Percentiles rank a stretch among this genome's conserved stretches.
Evolutionary conservation across 2,888 invertebrate genomes (phyloP).

Genomic region (Keiferia lycopersicella): DNA sequence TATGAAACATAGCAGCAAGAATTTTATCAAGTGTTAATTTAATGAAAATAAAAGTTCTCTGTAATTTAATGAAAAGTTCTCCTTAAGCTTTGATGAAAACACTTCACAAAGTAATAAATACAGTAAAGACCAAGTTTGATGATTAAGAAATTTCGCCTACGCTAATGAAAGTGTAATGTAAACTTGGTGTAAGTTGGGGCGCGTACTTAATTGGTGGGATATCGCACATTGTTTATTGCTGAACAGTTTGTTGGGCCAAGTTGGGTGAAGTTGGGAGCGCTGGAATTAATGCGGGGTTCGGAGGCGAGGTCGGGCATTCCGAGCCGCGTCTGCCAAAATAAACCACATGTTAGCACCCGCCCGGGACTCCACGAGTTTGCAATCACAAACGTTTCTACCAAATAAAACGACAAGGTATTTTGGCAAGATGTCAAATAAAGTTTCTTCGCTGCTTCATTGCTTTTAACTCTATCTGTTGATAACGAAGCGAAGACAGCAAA

Average conservation of each 20-base stretch:
- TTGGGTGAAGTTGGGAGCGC: conserved; percentile 34
- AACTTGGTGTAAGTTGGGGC: conserved; percentile 34
- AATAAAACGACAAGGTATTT: conserved; percentile 33
- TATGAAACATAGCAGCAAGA: background rate
- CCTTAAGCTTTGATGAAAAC: background rate
- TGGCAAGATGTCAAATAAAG: conserved; percentile 31
- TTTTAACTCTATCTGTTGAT: background rate
- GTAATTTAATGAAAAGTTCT: conserved; percentile 5
- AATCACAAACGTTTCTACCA: conserved; percentile 4
- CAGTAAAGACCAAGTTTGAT: conserved; percentile 14
- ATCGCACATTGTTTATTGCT: conserved; percentile 60
- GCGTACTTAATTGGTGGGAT: conserved; percentile 57
- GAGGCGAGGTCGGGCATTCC: conserved; percentile 37
- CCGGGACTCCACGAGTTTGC: conserved; percentile 35
- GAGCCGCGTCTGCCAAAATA: conserved; percentile 31
- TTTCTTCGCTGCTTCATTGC: conserved; percentile 26
- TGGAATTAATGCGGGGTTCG: conserved; percentile 50
- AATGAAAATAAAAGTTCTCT: background rate
- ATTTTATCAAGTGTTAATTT: conserved; percentile 8
- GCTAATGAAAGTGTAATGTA: conserved; percentile 28
- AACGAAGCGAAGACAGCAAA: too few species aligned
- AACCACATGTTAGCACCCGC: conserved; percentile 46
- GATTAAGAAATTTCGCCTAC: conserved; percentile 21
- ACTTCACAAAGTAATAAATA: conserved; percentile 17
- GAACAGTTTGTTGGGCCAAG: conserved; percentile 52